Base-by-base conservation (phyloP, 2,888 invertebrate species). In the Dendrolimus pini region DNA sequence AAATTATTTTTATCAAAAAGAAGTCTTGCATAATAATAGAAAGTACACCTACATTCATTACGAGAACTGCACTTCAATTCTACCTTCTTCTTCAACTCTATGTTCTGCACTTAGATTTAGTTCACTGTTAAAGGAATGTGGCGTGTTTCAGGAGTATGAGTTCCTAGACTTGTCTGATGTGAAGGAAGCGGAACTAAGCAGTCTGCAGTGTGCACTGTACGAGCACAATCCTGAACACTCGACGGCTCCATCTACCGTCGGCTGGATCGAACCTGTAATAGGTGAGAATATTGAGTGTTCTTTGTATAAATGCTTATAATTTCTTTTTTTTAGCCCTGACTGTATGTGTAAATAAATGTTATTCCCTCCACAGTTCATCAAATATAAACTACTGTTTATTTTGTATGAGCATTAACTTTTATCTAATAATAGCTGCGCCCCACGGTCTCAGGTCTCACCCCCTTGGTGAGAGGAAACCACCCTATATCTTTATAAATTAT, bases 101-200 rank as follows among this genome's bases (percentile, higher is more conserved):
- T 47, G 47, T 47, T 47, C 47, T 52, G 41, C 10, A 55, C 47
- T 57, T 58, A 52, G 42, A 54, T 65, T 41, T 60, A 59, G 66
- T 59, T 66, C 67, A 63, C 62, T 63, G 62, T 70, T 78, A 77
- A 74, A 76, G 62, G 60, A 65, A 9, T 63, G 75, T 82, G 82
- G 70, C 78, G 70, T 89, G 78, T 90, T 92, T 75, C 88, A 93
- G 92, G 92, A 92, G 83, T 92, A 93, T 90, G 93, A 94, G 89
- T 95, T 95, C 91, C 92, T 95, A 88, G 94, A 95, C 92, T 92
- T 94, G 76, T 93, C 92, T 82, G 94, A 93, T 86, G 93, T 94
- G 80, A 94, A 93, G 84, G 94, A 93, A 83, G 92, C 92, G 74
- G 95, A 95, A 80, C 89, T 92, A 72, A 91, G 90, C 79, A 92